Base-by-base conservation (phyloP, 2,888 invertebrate species). In the Cremastinae sp. region DNA sequence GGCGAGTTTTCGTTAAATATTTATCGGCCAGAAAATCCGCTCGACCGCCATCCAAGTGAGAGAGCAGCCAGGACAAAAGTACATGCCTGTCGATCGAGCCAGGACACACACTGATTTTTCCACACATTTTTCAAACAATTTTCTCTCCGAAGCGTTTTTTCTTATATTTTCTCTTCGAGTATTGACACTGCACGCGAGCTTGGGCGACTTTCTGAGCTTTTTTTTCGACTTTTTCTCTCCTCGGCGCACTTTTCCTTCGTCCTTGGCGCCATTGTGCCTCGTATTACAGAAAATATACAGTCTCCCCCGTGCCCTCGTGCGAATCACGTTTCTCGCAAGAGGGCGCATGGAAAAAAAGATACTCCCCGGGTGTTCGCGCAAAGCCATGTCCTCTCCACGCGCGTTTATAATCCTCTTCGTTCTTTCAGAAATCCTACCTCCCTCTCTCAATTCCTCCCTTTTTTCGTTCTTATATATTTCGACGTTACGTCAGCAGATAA, bases 1-100 rank as follows among this genome's bases (percentile, higher is more conserved):
- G 78, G 80, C 81, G 82, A 79, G 79, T 81, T 77, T 65, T 79
- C 78, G 80, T 85, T 84, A 85, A 84, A 83, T 83, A 85, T 84
- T 85, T 83, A 85, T 79, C 74, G 45, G 34, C 4, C 14, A 59
- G 61, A 36, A 74, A 71, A 74, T 76, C 70, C 66, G 62, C 53
- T 74, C 58, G 71, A 68, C 70, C 74, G 36, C 45, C 56, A 66
- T 64, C 71, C 68, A 65, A 43, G 16, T 38, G 59, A 45, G 20
- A 14, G 9, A 28, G 28, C n/a, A 28, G 28, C n/a, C 22, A 28
- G 28, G 7, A 28, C 22, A 53, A n/a, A 28, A 47, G 16, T 8
- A 8, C 28, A 28, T 28, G 28, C 28, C 2, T 5, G 5, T 28
- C 28, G 28, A 28, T 28, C 5, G 28, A 28, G n/a, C n/a, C n/a